These are phyloP conservation scores for Stenolophus ochropezus DNA, from an alignment of 2,888 invertebrate genomes.

Conservation along the genomic window DNA sequence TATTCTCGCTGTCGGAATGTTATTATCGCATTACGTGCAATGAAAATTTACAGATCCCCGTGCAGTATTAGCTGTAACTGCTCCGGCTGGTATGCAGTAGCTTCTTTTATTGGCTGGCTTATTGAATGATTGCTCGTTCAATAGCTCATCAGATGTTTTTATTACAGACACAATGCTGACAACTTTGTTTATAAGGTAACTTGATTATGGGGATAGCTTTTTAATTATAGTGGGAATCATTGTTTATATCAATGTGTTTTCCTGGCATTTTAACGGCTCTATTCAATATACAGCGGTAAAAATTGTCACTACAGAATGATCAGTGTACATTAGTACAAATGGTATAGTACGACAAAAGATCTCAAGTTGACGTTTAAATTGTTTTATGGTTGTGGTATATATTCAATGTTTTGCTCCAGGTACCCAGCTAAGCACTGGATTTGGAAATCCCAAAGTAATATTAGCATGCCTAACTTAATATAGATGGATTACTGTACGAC, in stretches of 20 bases:
- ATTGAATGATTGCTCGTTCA: slow-evolving; percentile 20
- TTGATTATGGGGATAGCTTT: slow-evolving; percentile 11
- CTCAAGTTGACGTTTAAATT: too few species aligned
- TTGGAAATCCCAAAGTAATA: too few species aligned
- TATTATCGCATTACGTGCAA: slow-evolving; percentile 39
- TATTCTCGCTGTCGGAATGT: slow-evolving; percentile 38
- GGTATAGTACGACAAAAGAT: too few species aligned
- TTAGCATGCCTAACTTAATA: too few species aligned
- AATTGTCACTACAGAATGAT: background rate
- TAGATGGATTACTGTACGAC: too few species aligned
- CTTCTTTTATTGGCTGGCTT: background rate
- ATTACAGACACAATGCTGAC: background rate
- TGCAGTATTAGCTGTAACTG: background rate
- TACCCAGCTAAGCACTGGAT: too few species aligned
- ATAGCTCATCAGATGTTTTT: background rate
- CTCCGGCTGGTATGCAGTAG: background rate
- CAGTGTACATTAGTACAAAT: background rate
- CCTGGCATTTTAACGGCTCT: background rate
- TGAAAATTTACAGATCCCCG: slow-evolving; percentile 30
- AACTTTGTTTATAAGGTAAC: slow-evolving; percentile 18
- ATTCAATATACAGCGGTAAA: background rate
- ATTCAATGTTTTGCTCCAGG: too few species aligned
- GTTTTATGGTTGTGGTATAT: too few species aligned
- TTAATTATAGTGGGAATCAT: slow-evolving; percentile 9
- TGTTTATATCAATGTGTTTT: background rate